Conservation (phyloP, 2,888 invertebrate species). For the Neuroscelio doddi region DNA sequence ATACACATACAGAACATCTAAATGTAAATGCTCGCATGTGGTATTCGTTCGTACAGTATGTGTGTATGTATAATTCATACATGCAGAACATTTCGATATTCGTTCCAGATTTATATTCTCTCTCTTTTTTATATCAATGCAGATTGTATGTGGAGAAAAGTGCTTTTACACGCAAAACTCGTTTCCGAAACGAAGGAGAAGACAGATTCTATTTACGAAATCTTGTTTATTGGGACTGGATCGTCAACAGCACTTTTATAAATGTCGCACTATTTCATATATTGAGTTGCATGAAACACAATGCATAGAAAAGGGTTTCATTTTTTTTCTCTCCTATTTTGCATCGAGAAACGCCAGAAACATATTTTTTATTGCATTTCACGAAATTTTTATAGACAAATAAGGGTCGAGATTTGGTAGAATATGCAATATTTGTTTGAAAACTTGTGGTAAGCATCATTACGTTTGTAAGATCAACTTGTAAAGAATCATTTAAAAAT, state of each 20-base stretch:
- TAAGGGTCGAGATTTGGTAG: too few species aligned
- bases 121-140: conserved; percentile 12
- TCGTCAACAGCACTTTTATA: conserved; percentile 5
- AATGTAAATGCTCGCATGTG: conserved; percentile 25
- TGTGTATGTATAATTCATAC: conserved; percentile 32
- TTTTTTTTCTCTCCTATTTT: conserved; percentile 5
- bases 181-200: conserved; percentile 9
- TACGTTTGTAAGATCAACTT: too few species aligned
- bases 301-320: too few species aligned
- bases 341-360: too few species aligned
- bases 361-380: neutral
- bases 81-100: conserved; percentile 16
- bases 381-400: too few species aligned
- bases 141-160: conserved; percentile 1
- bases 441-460: too few species aligned
- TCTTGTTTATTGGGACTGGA: conserved; percentile 1
- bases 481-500: too few species aligned
- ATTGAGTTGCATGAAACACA: conserved; percentile 3
- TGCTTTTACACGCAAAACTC: conserved; percentile 13
- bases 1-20: conserved; percentile 15
- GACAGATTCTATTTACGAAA: conserved; percentile 7
- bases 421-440: too few species aligned
- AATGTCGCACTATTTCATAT: conserved; percentile 7
- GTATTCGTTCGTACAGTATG: conserved; percentile 12
- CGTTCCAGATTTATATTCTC: conserved; percentile 17